These are phyloP conservation scores for Heliconius nattereri DNA, from an alignment of 1,140 invertebrate genomes.

Conservation along the genomic window DNA sequence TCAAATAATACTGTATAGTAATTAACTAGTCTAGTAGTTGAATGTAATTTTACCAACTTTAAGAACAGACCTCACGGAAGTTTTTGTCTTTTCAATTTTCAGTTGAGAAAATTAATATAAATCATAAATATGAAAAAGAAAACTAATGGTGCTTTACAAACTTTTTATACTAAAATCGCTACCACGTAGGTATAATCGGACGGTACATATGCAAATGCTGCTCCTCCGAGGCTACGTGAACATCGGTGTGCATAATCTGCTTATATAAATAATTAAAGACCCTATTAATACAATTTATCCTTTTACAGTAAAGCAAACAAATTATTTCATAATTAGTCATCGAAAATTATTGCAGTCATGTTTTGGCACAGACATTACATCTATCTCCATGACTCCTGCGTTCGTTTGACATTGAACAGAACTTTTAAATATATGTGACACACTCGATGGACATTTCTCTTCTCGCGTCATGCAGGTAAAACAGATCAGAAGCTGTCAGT, in stretches of 20 bases:
- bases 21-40: neutral
- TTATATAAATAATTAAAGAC: neutral
- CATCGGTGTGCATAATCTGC: neutral
- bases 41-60: too few relatives aligned
- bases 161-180: too few relatives aligned
- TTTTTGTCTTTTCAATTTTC: too few relatives aligned
- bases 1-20: too few relatives aligned
- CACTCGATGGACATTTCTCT: conserved; percentile 42
- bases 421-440: conserved; percentile 51
- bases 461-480: conserved; percentile 55
- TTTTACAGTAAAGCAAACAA: neutral
- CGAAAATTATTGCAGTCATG: neutral
- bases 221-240: too few relatives aligned
- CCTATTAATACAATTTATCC: neutral
- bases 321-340: conserved; percentile 9
- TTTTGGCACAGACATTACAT: conserved; percentile 23
- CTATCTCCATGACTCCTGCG: conserved; percentile 23
- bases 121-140: too few relatives aligned
- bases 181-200: too few relatives aligned
- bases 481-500: conserved; percentile 36
- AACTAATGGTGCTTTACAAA: too few relatives aligned
- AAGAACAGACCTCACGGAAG: too few relatives aligned
- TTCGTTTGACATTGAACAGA: conserved; percentile 49
- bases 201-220: too few relatives aligned
- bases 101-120: too few relatives aligned